Conservation (phyloP, 2,888 invertebrate genomes). For the Eupsilia transversa region DNA sequence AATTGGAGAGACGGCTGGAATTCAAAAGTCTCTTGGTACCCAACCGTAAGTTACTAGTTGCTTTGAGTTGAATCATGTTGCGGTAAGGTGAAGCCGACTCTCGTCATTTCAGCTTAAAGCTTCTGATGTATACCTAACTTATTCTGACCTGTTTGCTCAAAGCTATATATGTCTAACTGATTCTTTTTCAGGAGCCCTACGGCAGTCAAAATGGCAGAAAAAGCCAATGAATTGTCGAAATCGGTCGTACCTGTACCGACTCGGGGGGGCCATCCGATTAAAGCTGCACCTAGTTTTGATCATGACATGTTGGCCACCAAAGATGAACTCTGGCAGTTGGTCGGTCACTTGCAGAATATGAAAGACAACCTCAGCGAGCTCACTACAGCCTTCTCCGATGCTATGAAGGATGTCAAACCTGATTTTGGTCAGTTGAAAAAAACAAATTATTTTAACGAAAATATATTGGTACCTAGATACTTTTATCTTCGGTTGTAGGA, state of each 20-base stretch:
- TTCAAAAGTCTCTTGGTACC: slow-evolving; percentile 64
- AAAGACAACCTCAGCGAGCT: slow-evolving; percentile 30
- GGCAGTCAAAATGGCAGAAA: background rate
- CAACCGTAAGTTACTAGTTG: slow-evolving; percentile 32
- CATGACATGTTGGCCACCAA: slow-evolving; percentile 28
- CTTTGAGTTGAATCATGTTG: background rate
- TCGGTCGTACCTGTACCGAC: background rate
- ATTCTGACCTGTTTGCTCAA: background rate
- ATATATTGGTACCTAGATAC: background rate
- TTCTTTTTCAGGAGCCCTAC: slow-evolving; percentile 20
- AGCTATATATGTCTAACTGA: background rate
- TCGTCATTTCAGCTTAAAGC: background rate
- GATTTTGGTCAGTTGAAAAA: slow-evolving; percentile 36
- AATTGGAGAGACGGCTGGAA: slow-evolving; percentile 80
- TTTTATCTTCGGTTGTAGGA: background rate
- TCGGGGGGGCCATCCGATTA: too few relatives aligned
- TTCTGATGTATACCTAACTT: background rate
- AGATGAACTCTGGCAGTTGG: slow-evolving; percentile 40
- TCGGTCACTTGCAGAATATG: slow-evolving; percentile 23
- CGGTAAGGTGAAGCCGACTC: background rate
- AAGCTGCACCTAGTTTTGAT: background rate
- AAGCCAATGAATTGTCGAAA: slow-evolving; percentile 7
- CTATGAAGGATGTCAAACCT: slow-evolving; percentile 43
- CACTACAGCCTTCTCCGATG: slow-evolving; percentile 10
- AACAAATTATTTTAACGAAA: background rate